phyloP scores from a whole-genome alignment of 2,888 invertebrate species.

The Abrostola triplasia region DNA sequence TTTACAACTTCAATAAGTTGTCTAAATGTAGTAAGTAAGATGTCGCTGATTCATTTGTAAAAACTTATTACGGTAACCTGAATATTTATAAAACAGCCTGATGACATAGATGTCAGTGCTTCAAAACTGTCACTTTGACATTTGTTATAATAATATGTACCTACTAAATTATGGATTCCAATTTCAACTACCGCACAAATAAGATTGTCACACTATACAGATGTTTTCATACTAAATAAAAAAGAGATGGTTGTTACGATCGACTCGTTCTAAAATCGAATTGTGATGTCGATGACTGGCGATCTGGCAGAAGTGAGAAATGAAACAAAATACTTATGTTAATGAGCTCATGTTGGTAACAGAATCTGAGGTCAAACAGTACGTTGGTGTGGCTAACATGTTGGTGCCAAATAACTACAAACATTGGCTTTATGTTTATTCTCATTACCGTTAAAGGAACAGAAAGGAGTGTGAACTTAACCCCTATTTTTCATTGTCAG shows the following conservation, averaged over 20 bases:
- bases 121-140: not conserved
- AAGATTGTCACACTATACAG: constrained; percentile 40
- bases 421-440: constrained; percentile 11
- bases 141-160: too few species aligned
- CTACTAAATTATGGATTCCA: too few species aligned
- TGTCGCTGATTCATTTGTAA: too few species aligned
- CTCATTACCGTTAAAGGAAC: constrained; percentile 3
- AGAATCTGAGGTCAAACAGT: constrained; percentile 45
- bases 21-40: too few species aligned
- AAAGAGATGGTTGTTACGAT: constrained; percentile 32
- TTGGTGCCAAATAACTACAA: constrained; percentile 2
- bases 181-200: too few species aligned
- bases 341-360: constrained; percentile 31
- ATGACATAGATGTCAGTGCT: too few species aligned
- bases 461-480: constrained; percentile 8
- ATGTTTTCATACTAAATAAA: constrained; percentile 21
- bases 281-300: constrained; percentile 16
- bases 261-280: constrained; percentile 38
- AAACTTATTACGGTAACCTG: too few species aligned
- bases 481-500: not conserved
- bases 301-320: constrained; percentile 37
- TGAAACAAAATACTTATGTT: constrained; percentile 47
- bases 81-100: too few species aligned
- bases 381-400: constrained; percentile 1
- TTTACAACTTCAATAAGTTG: too few species aligned